These are phyloP conservation scores for Coenonympha glycerion DNA, from an alignment of 2,888 invertebrate species.

Conservation along the genomic window DNA sequence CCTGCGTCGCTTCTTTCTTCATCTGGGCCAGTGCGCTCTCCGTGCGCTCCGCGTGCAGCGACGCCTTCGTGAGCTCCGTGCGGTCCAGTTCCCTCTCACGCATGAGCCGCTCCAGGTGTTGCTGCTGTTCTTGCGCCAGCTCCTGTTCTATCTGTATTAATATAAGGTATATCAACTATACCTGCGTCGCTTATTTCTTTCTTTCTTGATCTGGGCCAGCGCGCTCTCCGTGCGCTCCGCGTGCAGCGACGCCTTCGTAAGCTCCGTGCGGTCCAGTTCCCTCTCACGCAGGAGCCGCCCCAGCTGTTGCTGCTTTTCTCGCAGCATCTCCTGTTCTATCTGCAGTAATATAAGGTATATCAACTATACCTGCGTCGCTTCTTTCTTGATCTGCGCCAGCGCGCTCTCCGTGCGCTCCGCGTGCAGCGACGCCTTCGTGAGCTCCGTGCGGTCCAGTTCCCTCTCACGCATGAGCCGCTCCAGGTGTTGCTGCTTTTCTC, in stretches of 20 bases:
- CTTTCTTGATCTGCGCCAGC: conserved; percentile 75
- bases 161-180: not conserved
- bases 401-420: conserved; percentile 85
- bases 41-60: conserved; percentile 86
- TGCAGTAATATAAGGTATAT: conserved; percentile 2
- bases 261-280: conserved; percentile 91
- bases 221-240: conserved; percentile 85
- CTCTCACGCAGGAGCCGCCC: conserved; percentile 93
- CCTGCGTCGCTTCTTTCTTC: conserved; percentile 80
- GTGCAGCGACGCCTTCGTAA: conserved; percentile 87
- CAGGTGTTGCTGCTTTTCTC: conserved; percentile 96
- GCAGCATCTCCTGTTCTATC: conserved; percentile 83
- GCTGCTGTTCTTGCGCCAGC: conserved; percentile 93
- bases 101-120: conserved; percentile 93
- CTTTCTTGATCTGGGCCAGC: conserved; percentile 75
- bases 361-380: conserved; percentile 76
- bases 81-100: conserved; percentile 94
- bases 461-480: conserved; percentile 93
- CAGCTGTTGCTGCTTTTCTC: conserved; percentile 96
- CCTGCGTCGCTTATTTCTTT: conserved; percentile 81
- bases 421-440: conserved; percentile 87
- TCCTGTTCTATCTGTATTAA: conserved; percentile 76
- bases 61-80: conserved; percentile 89
- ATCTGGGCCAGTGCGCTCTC: conserved; percentile 78
- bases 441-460: conserved; percentile 91